Conservation (phyloP, 2,797 vertebrate species). For the Xiphorhynchus erythropygius region DNA sequence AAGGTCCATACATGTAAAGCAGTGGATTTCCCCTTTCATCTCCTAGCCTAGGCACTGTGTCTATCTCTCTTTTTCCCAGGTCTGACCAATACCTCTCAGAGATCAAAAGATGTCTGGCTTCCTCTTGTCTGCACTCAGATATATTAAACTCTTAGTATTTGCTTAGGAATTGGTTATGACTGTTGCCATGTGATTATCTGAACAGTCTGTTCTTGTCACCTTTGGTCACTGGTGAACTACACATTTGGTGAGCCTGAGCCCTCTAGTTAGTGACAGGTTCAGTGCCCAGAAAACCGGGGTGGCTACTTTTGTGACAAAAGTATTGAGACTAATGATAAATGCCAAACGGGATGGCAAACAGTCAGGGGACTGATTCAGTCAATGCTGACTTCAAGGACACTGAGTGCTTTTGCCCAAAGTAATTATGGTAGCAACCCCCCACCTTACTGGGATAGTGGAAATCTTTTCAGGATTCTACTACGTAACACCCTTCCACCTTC, state of each 20-base stretch:
- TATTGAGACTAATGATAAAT: neutral
- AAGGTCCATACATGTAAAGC: neutral
- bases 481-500: neutral
- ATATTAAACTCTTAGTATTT: neutral
- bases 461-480: neutral
- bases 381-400: neutral
- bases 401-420: neutral
- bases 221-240: neutral
- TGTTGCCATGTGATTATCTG: neutral
- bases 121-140: neutral
- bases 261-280: neutral
- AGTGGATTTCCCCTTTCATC: neutral
- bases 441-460: neutral
- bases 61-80: neutral
- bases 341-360: neutral
- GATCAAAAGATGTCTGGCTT: slow-evolving; percentile 39
- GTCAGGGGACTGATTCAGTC: neutral
- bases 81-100: neutral
- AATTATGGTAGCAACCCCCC: neutral
- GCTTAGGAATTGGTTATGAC: neutral
- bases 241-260: neutral
- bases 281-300: neutral
- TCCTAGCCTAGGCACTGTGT: neutral
- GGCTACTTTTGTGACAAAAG: neutral
- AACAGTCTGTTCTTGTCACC: neutral